Base-by-base conservation (phyloP, 2,888 invertebrate genomes). In the Ormyrus pomaceus region DNA sequence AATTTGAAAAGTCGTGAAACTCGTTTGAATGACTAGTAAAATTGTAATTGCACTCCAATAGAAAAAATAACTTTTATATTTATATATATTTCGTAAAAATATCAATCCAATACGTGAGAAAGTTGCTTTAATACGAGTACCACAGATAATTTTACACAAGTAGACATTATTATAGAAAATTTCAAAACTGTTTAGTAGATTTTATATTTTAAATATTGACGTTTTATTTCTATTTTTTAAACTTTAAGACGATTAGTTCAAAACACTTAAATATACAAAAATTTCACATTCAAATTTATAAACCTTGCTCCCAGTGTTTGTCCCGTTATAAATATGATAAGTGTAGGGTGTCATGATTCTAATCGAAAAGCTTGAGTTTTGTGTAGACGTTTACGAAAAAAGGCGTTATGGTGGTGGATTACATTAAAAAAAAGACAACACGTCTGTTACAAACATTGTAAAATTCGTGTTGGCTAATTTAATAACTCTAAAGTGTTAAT, bases 251-350 rank as follows among this genome's bases (percentile, higher is more conserved):
- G 55, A 46, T 10, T 34, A 34, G 19, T 58, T 50, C 6, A 8
- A 9, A 53, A 62, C 48, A 77, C 56, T 64, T 70, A 51, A 10
- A 53, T 59, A 59, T 65, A 72, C 50, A 65, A 66, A 7, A 68
- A 48, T 50, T 59, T 51, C 19, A 51, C 13, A 11, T 45, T 65
- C 73, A 68, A 34, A 65, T 59, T 62, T 56, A 62, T n/a, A 69
- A 70, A 79, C 69, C 69, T 65, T 65, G 53, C 11, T 84, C 86
- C 87, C 88, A 87, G 87, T 88, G 88, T 88, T 88, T 85, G 86
- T 85, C 79, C 77, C 73, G 76, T 81, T 56, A 11, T 53, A 72
- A 50, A 78, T 34, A 9, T 6, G 56, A 70, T 53, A 10, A 50
- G 51, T 61, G 34, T 11, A 46, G 11, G 56, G 8, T 51, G 5